Percentiles rank a stretch among this genome's conserved stretches.
phyloP scores from a whole-genome alignment of 2,113 vertebrate species.

The Trichomycterus rosablanca region DNA sequence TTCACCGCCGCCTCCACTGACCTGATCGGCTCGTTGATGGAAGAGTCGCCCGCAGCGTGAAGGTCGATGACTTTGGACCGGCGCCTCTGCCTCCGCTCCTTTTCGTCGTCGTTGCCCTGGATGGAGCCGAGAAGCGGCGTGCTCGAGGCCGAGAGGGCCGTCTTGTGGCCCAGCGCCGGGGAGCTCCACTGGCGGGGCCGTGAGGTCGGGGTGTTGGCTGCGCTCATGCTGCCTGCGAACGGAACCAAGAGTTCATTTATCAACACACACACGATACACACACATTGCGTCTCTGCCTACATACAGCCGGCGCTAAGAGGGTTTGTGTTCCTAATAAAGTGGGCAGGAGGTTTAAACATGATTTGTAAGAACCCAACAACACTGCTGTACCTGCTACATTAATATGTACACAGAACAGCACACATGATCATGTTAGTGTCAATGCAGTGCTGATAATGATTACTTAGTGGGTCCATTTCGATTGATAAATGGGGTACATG shows the following conservation, averaged over 20 bases:
- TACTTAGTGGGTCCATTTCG: too few species aligned
- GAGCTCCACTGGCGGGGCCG: conserved; percentile 57
- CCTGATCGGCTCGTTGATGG: conserved; percentile 67
- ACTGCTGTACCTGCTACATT: too few species aligned
- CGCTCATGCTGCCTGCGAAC: conserved; percentile 57
- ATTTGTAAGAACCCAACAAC: too few species aligned
- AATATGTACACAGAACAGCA: too few species aligned
- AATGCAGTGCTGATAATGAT: too few species aligned
- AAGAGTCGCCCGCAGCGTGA: conserved; percentile 60
- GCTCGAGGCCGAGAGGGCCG: conserved; percentile 58
- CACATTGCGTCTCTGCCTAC: too few species aligned
- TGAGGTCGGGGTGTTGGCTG: conserved; percentile 58
- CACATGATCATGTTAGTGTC: too few species aligned
- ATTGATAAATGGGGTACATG: too few species aligned
- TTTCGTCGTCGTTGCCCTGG: conserved; percentile 84
- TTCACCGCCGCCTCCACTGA: conserved; percentile 33
- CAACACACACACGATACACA: too few species aligned
- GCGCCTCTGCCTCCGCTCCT: conserved; percentile 78
- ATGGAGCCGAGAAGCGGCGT: conserved; percentile 73
- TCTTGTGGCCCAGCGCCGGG: conserved; percentile 57
- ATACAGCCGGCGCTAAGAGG: too few species aligned
- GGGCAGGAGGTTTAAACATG: too few species aligned
- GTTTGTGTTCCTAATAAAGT: too few species aligned
- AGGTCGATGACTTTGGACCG: conserved; percentile 78
- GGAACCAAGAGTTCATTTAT: background rate